phyloP scores from a whole-genome alignment of 2,797 vertebrate species.

The Clangula hyemalis region DNA sequence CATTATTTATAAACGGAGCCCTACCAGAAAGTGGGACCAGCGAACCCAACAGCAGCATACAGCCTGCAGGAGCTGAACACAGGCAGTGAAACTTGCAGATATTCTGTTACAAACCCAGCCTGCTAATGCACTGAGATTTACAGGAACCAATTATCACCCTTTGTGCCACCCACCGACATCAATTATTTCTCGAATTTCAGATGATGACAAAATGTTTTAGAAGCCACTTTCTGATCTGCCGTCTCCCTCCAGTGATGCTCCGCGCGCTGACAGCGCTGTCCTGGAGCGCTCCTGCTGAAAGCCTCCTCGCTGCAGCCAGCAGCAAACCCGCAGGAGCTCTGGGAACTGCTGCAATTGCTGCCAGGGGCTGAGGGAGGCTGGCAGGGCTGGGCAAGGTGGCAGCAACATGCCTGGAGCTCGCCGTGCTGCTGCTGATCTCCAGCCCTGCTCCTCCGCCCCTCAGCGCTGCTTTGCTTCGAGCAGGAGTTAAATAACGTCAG shows the following conservation, averaged over 20 bases:
- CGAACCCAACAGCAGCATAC: neutral
- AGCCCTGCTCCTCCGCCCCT: neutral
- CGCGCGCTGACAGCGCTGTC: constrained; percentile 9
- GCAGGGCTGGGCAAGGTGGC: neutral
- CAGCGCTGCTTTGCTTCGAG: neutral
- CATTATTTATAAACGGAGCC: neutral
- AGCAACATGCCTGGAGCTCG: neutral
- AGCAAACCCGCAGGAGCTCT: neutral
- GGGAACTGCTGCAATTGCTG: neutral
- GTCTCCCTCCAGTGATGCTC: neutral
- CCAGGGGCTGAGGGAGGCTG: neutral
- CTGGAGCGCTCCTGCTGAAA: constrained; percentile 34
- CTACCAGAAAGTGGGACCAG: neutral
- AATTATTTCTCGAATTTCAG: constrained; percentile 68
- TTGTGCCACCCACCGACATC: constrained; percentile 66
- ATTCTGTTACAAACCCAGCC: constrained; percentile 33
- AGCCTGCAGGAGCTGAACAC: neutral
- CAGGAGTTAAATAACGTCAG: neutral
- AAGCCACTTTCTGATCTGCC: constrained; percentile 30
- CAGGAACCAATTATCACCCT: constrained; percentile 67
- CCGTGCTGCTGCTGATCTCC: neutral
- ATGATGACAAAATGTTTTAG: constrained; percentile 62
- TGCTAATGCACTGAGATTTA: constrained; percentile 63
- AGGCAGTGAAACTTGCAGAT: neutral
- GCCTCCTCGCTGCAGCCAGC: neutral